Evolutionary conservation across 1,140 invertebrate species (phyloP).

Genomic region (Pseudobourletiella spinata): DNA sequence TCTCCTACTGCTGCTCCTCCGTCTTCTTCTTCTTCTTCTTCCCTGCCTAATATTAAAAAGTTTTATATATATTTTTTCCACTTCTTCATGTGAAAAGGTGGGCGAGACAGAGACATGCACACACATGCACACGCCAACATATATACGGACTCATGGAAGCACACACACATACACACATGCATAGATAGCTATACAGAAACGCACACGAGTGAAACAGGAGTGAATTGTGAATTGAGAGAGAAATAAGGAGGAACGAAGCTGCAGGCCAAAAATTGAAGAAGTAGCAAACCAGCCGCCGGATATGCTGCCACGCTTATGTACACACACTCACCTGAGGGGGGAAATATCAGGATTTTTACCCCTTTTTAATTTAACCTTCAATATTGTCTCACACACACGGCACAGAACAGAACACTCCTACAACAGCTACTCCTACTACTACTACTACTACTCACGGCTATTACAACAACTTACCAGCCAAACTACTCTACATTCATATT

Average conservation of each 20-base stretch:
- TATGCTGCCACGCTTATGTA: conserved; percentile 5
- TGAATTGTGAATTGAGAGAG: neutral
- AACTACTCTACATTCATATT: no score
- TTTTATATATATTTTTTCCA: neutral
- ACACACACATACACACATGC: no score
- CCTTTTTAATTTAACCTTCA: conserved; percentile 7
- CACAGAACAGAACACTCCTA: neutral
- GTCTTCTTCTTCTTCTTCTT: neutral
- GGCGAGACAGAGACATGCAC: neutral
- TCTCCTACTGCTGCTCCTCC: no score
- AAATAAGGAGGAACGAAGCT: conserved; percentile 4
- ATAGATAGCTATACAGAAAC: no score
- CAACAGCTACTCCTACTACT: no score
- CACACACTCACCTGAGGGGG: neutral
- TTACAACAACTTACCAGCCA: no score
- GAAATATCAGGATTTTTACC: conserved; percentile 4
- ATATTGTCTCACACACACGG: neutral
- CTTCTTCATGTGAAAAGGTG: conserved; percentile 1
- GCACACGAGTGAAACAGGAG: no score
- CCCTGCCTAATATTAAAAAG: neutral
- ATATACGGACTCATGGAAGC: no score
- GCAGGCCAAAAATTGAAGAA: conserved; percentile 8
- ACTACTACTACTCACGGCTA: no score
- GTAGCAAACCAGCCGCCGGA: conserved; percentile 7
- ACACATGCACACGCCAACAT: no score